Percentiles rank a stretch among this genome's conserved stretches.
Conservation (phyloP, 2,113 vertebrate genomes). For the Morone saxatilis region DNA sequence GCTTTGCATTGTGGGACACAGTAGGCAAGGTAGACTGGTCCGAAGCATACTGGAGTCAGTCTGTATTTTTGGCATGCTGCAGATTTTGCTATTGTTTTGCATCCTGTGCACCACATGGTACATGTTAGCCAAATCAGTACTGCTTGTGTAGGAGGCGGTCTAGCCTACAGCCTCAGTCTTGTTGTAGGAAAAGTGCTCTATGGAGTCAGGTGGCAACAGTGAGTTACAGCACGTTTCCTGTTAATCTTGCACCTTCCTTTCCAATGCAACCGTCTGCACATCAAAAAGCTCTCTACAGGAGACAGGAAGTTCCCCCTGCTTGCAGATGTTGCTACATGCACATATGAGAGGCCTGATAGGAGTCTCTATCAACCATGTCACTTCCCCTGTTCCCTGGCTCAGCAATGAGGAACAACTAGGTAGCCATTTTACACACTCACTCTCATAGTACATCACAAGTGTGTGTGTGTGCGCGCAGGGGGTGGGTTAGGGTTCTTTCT, state of each 20-base stretch:
- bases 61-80: too few relatives aligned
- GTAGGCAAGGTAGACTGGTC: too few relatives aligned
- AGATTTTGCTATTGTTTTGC: too few relatives aligned
- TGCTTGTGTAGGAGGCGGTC: too few relatives aligned
- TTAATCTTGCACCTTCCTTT: slow-evolving; percentile 41
- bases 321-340: slow-evolving; percentile 62
- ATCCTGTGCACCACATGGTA: too few relatives aligned
- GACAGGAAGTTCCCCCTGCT: slow-evolving; percentile 63
- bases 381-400: slow-evolving; percentile 65
- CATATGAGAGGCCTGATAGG: slow-evolving; percentile 73
- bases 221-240: slow-evolving; percentile 32
- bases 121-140: too few relatives aligned
- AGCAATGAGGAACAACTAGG: slow-evolving; percentile 44
- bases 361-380: slow-evolving; percentile 63
- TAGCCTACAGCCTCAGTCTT: not conserved
- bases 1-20: too few relatives aligned
- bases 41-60: too few relatives aligned
- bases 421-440: slow-evolving; percentile 47
- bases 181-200: not conserved
- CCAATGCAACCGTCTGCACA: slow-evolving; percentile 17
- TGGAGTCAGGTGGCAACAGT: not conserved
- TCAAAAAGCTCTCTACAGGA: slow-evolving; percentile 40
- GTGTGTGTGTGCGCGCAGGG: slow-evolving; percentile 2
- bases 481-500: slow-evolving; percentile 59
- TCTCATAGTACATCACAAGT: slow-evolving; percentile 25